phyloP scores from a whole-genome alignment of 2,888 invertebrate species.

The Microdon myrmicae region DNA sequence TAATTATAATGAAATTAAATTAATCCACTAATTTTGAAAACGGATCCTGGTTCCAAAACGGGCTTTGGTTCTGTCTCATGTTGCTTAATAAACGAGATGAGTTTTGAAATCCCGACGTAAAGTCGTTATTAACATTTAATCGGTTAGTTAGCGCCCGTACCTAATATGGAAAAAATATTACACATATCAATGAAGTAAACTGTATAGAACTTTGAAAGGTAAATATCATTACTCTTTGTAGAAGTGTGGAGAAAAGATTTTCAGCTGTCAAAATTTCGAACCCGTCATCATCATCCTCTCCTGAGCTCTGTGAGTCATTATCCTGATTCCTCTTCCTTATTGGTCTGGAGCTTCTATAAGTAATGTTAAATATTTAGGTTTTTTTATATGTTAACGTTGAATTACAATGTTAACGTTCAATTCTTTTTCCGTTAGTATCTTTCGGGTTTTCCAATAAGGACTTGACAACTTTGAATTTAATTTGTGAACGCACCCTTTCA shows the following conservation, averaged over 20 bases:
- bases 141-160: constrained; percentile 86
- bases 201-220: constrained; percentile 6
- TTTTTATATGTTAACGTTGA: no score
- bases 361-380: constrained; percentile 14
- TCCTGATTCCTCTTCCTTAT: constrained; percentile 70
- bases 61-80: constrained; percentile 66
- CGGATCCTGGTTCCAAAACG: constrained; percentile 66
- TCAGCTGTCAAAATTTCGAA: constrained; percentile 92
- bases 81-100: constrained; percentile 72
- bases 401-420: no score
- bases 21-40: constrained; percentile 62
- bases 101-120: constrained; percentile 72
- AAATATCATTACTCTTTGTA: constrained; percentile 75
- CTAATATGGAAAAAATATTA: constrained; percentile 64
- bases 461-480: no score
- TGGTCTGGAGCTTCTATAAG: constrained; percentile 75
- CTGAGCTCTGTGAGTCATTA: constrained; percentile 87
- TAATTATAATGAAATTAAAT: constrained; percentile 13
- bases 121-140: constrained; percentile 83
- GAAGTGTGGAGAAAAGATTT: constrained; percentile 86
- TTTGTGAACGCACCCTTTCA: no score
- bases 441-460: no score
- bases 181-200: constrained; percentile 3
- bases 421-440: no score
- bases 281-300: constrained; percentile 89